Base-by-base conservation (phyloP, 1,140 invertebrate species). In the Rhagoletis pomonella region DNA sequence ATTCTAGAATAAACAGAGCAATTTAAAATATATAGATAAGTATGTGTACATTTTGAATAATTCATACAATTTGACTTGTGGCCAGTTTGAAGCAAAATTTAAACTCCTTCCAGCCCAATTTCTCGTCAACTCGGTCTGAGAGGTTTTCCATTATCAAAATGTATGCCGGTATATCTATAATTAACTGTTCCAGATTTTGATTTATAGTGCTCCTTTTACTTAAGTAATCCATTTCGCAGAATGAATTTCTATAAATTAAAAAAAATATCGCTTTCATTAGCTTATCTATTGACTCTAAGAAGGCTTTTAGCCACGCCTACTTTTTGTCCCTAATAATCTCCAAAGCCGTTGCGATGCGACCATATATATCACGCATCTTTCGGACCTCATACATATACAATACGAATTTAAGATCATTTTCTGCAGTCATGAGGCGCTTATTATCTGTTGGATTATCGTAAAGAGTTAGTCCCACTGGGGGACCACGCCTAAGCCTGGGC, bases 31-130 rank as follows among this genome's bases (percentile, higher is more conserved):
- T 42, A 29, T 39, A 1, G 62, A 62, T 59, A 86, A 4, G 5
- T 62, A 14, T 55, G 10, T 29, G 84, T 17, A 4, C n/a, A 5
- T 59, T 47, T 87, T 81, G 39, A 77, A 84, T 12, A 3, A 86
- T 60, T 94, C 95, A 93, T 92, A 96, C 95, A 88, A 96, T 94
- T 95, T 96, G 95, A 81, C 95, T 96, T 62, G 95, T 96, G 17
- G 95, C 95, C 77, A 96, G 93, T 93, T 96, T 96, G 89, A 96
- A 95, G 88, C 95, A 95, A 91, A 96, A 96, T 90, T 96, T 96
- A 93, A 96, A 96, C 90, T 96, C 95, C 87, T 94, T 94, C 95
- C 95, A 95, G 88, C 95, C 95, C 84, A 96, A 91, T 89, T 95
- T 95, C 87, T 96, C 95, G 89, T 96, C 95, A 60, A 95, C 92